phyloP scores from a whole-genome alignment of 1,140 invertebrate genomes.

The Heliconius melpomene region DNA sequence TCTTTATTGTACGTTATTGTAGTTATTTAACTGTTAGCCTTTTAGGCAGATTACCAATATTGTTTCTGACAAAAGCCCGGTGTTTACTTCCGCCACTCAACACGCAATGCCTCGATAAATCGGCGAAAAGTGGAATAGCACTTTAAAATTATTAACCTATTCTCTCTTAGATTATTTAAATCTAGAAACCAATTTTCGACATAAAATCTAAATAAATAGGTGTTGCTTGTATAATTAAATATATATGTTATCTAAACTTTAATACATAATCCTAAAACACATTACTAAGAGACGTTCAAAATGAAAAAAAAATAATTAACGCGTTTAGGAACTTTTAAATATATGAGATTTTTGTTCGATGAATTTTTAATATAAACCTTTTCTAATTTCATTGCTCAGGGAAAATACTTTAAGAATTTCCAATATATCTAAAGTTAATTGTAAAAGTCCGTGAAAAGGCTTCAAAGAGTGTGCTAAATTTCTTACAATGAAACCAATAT shows the following conservation, averaged over 20 bases:
- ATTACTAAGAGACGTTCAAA: not conserved
- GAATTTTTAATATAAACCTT: not conserved
- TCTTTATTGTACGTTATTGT: too few relatives aligned
- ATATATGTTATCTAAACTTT: not conserved
- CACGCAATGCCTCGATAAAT: too few relatives aligned
- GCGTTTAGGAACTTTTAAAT: not conserved
- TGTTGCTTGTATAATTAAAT: too few relatives aligned
- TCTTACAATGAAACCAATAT: slow-evolving; percentile 12
- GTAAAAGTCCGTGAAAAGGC: not conserved
- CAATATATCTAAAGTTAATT: slow-evolving; percentile 27
- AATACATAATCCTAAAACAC: not conserved
- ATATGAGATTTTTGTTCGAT: not conserved
- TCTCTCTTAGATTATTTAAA: too few relatives aligned
- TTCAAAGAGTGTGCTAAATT: slow-evolving; percentile 9
- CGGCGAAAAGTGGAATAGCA: too few relatives aligned
- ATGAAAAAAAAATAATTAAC: not conserved
- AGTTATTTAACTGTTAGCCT: too few relatives aligned
- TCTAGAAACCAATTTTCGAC: too few relatives aligned
- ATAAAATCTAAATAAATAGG: too few relatives aligned
- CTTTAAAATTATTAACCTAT: too few relatives aligned
- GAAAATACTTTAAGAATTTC: slow-evolving; percentile 19
- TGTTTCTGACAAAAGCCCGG: too few relatives aligned
- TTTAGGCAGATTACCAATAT: too few relatives aligned
- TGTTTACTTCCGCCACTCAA: too few relatives aligned
- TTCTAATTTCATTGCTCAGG: not conserved